Percentiles rank a stretch among this genome's conserved stretches.
These are phyloP conservation scores for Cerceris ruficornis DNA, from an alignment of 2,888 invertebrate genomes.

Conservation along the genomic window DNA sequence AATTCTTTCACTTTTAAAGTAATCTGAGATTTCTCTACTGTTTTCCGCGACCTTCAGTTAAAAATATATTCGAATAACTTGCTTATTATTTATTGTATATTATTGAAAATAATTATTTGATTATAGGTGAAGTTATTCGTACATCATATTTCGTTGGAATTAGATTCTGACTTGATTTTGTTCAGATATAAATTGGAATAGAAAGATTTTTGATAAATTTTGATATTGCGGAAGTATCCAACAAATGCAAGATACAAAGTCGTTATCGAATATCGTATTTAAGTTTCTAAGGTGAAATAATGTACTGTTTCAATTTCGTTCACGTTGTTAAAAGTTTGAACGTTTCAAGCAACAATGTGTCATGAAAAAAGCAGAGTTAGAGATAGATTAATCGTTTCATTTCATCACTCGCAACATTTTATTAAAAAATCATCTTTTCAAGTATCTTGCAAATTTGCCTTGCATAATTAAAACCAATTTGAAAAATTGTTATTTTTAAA, in stretches of 20 bases:
- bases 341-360: background rate
- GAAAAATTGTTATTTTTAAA: background rate
- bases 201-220: too few relatives aligned
- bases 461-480: background rate
- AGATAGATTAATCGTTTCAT: constrained; percentile 37
- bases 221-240: too few relatives aligned
- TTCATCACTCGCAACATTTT: constrained; percentile 27
- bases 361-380: background rate
- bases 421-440: constrained; percentile 19
- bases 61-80: background rate
- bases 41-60: too few relatives aligned
- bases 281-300: too few relatives aligned
- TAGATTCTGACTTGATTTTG: too few relatives aligned
- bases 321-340: background rate
- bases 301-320: background rate
- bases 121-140: too few relatives aligned
- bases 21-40: background rate
- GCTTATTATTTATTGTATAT: background rate
- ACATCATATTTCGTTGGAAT: too few relatives aligned
- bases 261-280: too few relatives aligned
- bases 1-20: background rate
- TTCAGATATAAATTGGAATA: too few relatives aligned
- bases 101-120: background rate
- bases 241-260: too few relatives aligned
- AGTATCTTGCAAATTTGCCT: constrained; percentile 22